phyloP scores from a whole-genome alignment of 2,888 invertebrate species.

The Cordilura impudica region DNA sequence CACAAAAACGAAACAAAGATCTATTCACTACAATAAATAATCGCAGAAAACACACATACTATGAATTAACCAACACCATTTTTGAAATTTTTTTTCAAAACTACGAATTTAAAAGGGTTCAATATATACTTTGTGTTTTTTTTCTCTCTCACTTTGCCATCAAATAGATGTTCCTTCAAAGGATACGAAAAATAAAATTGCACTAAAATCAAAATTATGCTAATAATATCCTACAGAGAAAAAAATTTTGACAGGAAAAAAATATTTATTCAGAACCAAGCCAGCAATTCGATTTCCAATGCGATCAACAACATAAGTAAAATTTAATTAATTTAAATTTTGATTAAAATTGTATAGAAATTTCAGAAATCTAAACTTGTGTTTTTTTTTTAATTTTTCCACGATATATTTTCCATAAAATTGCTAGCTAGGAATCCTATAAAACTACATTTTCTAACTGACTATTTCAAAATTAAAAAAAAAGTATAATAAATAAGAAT shows the following conservation, averaged over 20 bases:
- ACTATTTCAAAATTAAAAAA: constrained; percentile 29
- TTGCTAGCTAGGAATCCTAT: too few species aligned
- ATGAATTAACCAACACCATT: constrained; percentile 44
- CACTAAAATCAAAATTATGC: constrained; percentile 19
- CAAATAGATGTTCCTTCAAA: constrained; percentile 5
- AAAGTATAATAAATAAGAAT: constrained; percentile 20
- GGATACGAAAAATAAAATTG: background rate
- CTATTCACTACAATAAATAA: constrained; percentile 36
- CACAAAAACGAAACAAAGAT: constrained; percentile 38
- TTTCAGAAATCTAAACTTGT: too few species aligned
- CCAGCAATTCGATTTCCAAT: too few species aligned
- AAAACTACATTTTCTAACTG: constrained; percentile 8
- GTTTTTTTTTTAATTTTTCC: too few species aligned
- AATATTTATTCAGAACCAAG: too few species aligned
- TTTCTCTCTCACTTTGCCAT: background rate
- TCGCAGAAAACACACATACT: constrained; percentile 23
- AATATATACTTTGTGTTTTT: constrained; percentile 56
- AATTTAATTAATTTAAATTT: too few species aligned
- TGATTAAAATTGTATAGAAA: too few species aligned
- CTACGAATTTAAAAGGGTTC: constrained; percentile 12
- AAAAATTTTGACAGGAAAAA: background rate
- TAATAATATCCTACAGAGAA: constrained; percentile 10
- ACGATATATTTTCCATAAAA: too few species aligned
- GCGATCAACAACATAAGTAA: too few species aligned
- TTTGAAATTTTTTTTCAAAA: constrained; percentile 11